Evolutionary conservation across 35 echinoderm and acorn worm genomes (phyloP).

Genomic region (Ophiothrix spiculata): DNA sequence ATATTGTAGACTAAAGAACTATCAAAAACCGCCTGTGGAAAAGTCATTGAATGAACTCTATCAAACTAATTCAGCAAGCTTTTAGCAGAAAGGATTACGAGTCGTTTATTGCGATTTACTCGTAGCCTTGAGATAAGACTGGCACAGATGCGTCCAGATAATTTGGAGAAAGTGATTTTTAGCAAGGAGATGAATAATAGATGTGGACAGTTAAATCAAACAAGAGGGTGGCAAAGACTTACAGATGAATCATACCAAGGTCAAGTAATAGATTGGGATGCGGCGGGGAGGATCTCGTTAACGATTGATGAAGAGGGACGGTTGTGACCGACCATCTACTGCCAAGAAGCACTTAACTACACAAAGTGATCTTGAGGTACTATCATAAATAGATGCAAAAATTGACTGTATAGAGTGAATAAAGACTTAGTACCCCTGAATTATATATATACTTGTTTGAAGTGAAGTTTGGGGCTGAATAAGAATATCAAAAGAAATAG

Average conservation of each 20-base stretch:
- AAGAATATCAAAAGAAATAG: no score
- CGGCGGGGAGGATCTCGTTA: no score
- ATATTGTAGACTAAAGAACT: background rate
- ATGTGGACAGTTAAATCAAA: background rate
- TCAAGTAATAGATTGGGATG: no score
- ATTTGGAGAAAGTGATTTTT: background rate
- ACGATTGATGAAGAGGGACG: no score
- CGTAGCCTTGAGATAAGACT: background rate
- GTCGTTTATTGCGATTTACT: background rate
- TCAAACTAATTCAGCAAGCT: background rate
- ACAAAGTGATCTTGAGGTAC: no score
- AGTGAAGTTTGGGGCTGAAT: no score
- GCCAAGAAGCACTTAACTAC: no score
- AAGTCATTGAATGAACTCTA: background rate
- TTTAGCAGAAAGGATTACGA: background rate
- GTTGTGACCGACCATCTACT: no score
- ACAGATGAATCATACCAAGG: conserved; percentile 6
- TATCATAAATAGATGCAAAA: no score
- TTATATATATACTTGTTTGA: no score
- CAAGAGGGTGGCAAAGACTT: background rate
- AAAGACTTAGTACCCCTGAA: no score
- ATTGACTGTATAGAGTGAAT: no score
- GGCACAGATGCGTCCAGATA: background rate
- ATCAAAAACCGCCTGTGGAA: background rate
- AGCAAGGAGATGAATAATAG: background rate